These are phyloP conservation scores for Troides oblongomaculatus DNA, from an alignment of 2,888 invertebrate species.

Conservation along the genomic window DNA sequence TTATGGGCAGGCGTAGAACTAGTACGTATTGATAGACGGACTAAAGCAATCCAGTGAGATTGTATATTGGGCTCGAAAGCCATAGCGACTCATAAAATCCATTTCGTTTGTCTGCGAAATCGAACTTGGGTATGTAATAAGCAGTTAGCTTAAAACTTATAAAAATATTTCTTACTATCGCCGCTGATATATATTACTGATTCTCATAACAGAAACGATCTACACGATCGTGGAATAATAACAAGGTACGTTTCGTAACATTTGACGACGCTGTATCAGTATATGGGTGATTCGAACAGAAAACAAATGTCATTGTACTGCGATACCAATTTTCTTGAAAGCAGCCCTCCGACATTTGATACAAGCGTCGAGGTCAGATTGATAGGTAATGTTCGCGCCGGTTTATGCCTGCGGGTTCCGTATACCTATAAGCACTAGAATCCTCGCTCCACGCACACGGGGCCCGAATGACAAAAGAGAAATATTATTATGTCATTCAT, in stretches of 20 bases:
- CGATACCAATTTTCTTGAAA: constrained; percentile 42
- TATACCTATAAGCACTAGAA: constrained; percentile 14
- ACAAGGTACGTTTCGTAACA: constrained; percentile 20
- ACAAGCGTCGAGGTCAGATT: constrained; percentile 35
- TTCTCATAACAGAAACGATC: constrained; percentile 5
- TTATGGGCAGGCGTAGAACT: too few species aligned
- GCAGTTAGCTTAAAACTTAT: too few species aligned
- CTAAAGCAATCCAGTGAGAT: too few species aligned
- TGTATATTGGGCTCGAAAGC: too few species aligned
- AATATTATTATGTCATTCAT: constrained; percentile 25
- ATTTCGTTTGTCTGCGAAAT: too few species aligned
- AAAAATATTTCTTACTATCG: too few species aligned
- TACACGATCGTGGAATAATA: constrained; percentile 4
- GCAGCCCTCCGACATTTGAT: constrained; percentile 40
- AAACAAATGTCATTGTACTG: constrained; percentile 37
- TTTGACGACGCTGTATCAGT: constrained; percentile 26
- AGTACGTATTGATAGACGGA: too few species aligned
- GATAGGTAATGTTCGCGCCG: constrained; percentile 28
- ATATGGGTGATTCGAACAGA: constrained; percentile 24
- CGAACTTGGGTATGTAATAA: too few species aligned
- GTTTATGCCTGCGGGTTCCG: constrained; percentile 16
- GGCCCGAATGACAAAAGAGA: constrained; percentile 19
- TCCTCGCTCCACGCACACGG: constrained; percentile 7
- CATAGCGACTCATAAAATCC: too few species aligned
- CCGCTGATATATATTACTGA: too few species aligned